Base-by-base conservation (phyloP, 2,797 vertebrate species). In the Peromyscus nudipes region DNA sequence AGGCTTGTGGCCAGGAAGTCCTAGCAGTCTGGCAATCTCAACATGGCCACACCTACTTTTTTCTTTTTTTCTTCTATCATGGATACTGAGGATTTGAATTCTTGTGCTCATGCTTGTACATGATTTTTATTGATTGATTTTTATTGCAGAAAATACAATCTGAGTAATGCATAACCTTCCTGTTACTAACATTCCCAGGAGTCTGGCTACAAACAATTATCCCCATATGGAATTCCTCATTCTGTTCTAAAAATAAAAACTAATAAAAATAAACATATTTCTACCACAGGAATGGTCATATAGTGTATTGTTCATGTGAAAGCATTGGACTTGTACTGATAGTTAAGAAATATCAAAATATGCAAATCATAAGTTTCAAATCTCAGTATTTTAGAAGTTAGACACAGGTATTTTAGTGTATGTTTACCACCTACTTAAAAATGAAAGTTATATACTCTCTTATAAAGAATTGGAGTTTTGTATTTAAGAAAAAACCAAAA, bases 211-310 rank as follows among this genome's bases (percentile, higher is more conserved):
- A 60, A 91, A 69, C 37, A 55, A 31, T 25, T 82, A 60, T 71
- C 4, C 83, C 25, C 4, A 27, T 89, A 21, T 40, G 37, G 83
- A 95, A 95, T 92, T 81, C 1, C 34, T 4, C 6, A 17, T 82
- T 81, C 11, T 93, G 29, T 43, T 75, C 60, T 81, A 23, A 80
- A 95, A 87, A 76, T 94, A 46, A 96, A 91, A 93, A 84, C 14
- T 83, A 46, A 90, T 83, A 46, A 65, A 93, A 82, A 83, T 5
- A 76, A 34, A 2, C 37, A n/a, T 40, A 71, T 80, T 83, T 84
- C 1, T 76, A 60, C 57, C 23, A 84, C 16, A 14, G 29, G 6
- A 90, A 69, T 80, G 10, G 91, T 79, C 40, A 76, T 81, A 84
- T 71, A 65, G 4, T 90, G 87, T 67, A 75, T 11, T 62, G 16